Evolutionary conservation across 2,113 vertebrate species (phyloP).

Genomic region (Eolophus roseicapilla): DNA sequence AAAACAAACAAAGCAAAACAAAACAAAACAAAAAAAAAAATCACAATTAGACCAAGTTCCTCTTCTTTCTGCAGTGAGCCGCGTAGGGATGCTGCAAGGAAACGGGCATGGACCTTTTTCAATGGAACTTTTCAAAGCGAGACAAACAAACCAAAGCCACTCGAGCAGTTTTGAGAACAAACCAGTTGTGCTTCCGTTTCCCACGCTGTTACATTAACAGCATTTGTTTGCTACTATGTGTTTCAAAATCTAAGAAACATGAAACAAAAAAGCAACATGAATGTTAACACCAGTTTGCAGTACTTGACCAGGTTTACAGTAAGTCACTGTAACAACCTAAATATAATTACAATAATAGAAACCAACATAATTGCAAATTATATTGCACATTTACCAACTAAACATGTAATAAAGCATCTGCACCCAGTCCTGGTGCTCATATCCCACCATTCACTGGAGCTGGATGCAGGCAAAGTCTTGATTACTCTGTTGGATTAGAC

Average conservation of each 20-base stretch:
- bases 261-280: not conserved
- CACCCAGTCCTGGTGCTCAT: not conserved
- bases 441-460: not conserved
- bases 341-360: not conserved
- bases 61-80: not conserved
- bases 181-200: not conserved
- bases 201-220: not conserved
- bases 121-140: not conserved
- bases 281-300: not conserved
- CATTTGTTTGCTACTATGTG: not conserved
- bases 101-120: not conserved
- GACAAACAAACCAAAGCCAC: not conserved
- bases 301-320: not conserved
- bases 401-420: not conserved
- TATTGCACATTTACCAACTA: not conserved
- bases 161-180: not conserved
- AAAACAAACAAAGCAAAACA: too few relatives aligned
- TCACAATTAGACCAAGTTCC: not conserved
- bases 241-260: not conserved
- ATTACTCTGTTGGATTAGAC: not conserved
- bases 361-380: not conserved
- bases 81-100: accelerated
- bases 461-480: not conserved
- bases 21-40: not conserved
- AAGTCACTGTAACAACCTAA: not conserved